Conservation (phyloP, 1,140 invertebrate species). For the Sitophilus oryzae region DNA sequence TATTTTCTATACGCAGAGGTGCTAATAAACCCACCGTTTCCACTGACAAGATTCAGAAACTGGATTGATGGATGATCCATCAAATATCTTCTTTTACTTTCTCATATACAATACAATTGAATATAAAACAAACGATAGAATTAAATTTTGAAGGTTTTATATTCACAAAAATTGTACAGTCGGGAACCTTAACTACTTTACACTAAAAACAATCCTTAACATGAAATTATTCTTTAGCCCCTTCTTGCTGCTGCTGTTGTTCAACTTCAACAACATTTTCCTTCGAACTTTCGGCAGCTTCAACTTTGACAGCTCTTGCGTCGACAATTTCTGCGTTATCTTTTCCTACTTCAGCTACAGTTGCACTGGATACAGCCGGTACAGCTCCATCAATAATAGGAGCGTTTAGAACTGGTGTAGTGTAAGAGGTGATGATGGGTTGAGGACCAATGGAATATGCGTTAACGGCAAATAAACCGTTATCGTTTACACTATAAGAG, state of each 20-base stretch:
- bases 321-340: slow-evolving; percentile 37
- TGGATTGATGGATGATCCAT: too few species aligned
- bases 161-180: slow-evolving; percentile 4
- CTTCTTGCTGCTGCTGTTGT: slow-evolving; percentile 48
- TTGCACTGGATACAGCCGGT: slow-evolving; percentile 33
- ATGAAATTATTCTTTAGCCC: slow-evolving; percentile 10
- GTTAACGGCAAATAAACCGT: background rate
- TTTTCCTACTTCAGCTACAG: slow-evolving; percentile 32
- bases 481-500: slow-evolving; percentile 4
- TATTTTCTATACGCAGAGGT: too few species aligned
- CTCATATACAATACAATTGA: too few species aligned
- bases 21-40: too few species aligned
- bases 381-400: slow-evolving; percentile 67
- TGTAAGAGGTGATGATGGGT: background rate
- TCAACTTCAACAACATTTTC: slow-evolving; percentile 73
- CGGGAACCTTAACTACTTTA: slow-evolving; percentile 15
- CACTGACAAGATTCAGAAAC: too few species aligned
- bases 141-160: too few species aligned
- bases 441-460: background rate
- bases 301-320: slow-evolving; percentile 30
- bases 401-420: background rate
- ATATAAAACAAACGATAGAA: too few species aligned
- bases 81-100: too few species aligned
- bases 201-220: slow-evolving; percentile 10
- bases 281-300: slow-evolving; percentile 25